phyloP scores from a whole-genome alignment of 2,888 invertebrate genomes.

The Caenorhabditis sp. region DNA sequence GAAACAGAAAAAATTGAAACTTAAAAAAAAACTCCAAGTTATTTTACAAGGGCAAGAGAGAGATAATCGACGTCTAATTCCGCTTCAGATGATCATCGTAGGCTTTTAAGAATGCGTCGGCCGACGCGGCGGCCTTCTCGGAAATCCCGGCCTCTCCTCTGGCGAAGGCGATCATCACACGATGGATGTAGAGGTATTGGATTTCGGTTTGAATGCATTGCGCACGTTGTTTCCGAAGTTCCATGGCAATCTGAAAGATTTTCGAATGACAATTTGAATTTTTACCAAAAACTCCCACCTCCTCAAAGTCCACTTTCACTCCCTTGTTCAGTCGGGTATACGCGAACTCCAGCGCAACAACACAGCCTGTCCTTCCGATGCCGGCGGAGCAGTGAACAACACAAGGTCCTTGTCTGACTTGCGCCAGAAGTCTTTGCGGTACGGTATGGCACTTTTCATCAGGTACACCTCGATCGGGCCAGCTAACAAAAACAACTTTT shows the following conservation, averaged over 20 bases:
- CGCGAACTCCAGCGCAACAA: conserved; percentile 73
- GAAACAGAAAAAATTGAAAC: neutral
- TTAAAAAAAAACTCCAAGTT: neutral
- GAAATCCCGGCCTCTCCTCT: conserved; percentile 53
- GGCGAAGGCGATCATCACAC: conserved; percentile 69
- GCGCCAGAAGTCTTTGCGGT: conserved; percentile 66
- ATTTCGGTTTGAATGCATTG: conserved; percentile 75
- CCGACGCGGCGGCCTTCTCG: conserved; percentile 40
- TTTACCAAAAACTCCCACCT: too few relatives aligned
- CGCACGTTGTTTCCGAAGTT: conserved; percentile 68
- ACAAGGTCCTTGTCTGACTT: conserved; percentile 65
- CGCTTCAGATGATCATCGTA: conserved; percentile 60
- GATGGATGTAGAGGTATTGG: conserved; percentile 75
- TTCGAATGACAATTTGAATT: too few relatives aligned
- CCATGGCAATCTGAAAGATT: conserved; percentile 65
- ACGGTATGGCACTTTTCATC: conserved; percentile 69
- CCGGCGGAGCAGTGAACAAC: conserved; percentile 76
- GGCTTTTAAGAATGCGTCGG: conserved; percentile 48
- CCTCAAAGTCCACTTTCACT: conserved; percentile 67
- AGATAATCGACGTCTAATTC: conserved; percentile 1
- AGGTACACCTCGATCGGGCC: conserved; percentile 76
- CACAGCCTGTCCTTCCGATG: conserved; percentile 74
- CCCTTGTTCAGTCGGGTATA: conserved; percentile 61
- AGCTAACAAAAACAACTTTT: too few relatives aligned
- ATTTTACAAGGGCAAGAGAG: neutral